Conservation (phyloP, 2,113 vertebrate genomes). For the Phyllostomus hastatus region DNA sequence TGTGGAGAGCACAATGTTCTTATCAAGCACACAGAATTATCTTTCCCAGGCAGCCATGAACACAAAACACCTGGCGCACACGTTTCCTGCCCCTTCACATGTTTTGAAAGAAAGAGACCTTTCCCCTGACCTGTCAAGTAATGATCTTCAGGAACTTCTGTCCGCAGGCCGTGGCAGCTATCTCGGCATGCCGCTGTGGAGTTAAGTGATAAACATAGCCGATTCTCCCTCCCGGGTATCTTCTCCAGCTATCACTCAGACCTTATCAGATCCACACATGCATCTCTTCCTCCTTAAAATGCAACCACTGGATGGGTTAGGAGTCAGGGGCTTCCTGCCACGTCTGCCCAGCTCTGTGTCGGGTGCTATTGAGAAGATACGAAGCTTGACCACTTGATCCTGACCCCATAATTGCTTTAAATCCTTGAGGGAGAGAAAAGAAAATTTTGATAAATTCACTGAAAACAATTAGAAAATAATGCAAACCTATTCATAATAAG, state of each 20-base stretch:
- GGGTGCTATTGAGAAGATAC: background rate
- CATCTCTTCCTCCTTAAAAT: conserved; percentile 41
- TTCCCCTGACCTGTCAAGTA: conserved; percentile 70
- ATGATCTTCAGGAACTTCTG: conserved; percentile 65
- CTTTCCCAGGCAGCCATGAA: conserved; percentile 70
- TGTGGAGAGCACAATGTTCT: conserved; percentile 66
- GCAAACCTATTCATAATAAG: background rate
- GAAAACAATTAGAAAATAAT: background rate
- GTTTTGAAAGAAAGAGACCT: conserved; percentile 73
- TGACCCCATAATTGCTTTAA: background rate
- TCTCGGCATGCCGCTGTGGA: conserved; percentile 50
- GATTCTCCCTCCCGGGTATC: background rate
- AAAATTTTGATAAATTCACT: background rate
- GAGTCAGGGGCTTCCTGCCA: background rate
- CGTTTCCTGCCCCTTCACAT: conserved; percentile 71
- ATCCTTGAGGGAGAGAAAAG: background rate
- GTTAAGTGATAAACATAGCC: conserved; percentile 58
- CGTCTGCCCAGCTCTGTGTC: background rate
- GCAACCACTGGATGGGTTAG: background rate
- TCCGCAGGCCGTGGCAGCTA: conserved; percentile 15
- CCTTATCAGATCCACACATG: conserved; percentile 56
- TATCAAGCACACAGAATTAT: conserved; percentile 65
- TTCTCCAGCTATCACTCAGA: conserved; percentile 18
- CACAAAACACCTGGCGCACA: conserved; percentile 72
- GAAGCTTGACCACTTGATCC: background rate